Evolutionary conservation across 2,888 invertebrate genomes (phyloP), one percentile per base, ranked within the genome.

Genomic region (Drosophila gaucha): DNA sequence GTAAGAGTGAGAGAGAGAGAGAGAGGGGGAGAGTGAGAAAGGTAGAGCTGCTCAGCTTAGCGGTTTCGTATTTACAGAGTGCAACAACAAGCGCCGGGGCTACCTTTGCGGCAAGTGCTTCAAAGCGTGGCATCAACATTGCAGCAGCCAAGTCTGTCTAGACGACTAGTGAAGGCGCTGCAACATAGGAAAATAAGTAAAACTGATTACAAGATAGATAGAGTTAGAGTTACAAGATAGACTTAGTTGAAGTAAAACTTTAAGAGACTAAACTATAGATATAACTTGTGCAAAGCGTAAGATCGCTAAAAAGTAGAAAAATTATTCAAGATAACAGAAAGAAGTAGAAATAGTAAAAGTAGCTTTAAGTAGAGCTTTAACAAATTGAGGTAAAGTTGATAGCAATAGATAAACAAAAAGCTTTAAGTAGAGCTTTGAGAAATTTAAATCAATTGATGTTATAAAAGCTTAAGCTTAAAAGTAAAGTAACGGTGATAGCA

Each of bases 51-150:
- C 46, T 14, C 20, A 41, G 39, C 22, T 69, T 36, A 31, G 49
- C 35, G 62, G 41, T 35, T 49, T 47, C 26, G 31, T 31, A 51
- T 54, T 59, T 51, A 55, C 46, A 24, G 36, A 57, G 57, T 56
- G 73, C 58, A 60, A 58, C 73, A 62, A 56, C 46, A 56, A 38
- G 43, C 33, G 28, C 6, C 8, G 51, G 14, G 12, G n/a, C 46
- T 24, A 44, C 30, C 18, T 9, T 28, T 36, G 47, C 36, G 38
- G 43, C 60, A 56, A 66, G 43, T 39, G 56, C 51, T 65, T 16
- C 47, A 60, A 55, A 67, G 55, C 60, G 60, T 68, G 72, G 66
- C 71, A 67, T 6, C 36, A 41, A 39, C 54, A 51, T 36, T 14
- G 0, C 33, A 35, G 36, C 24, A 10, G 31, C 30, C 2, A 1